Base-by-base conservation (phyloP, 2,888 invertebrate genomes). In the Himalopsyche anomala region DNA sequence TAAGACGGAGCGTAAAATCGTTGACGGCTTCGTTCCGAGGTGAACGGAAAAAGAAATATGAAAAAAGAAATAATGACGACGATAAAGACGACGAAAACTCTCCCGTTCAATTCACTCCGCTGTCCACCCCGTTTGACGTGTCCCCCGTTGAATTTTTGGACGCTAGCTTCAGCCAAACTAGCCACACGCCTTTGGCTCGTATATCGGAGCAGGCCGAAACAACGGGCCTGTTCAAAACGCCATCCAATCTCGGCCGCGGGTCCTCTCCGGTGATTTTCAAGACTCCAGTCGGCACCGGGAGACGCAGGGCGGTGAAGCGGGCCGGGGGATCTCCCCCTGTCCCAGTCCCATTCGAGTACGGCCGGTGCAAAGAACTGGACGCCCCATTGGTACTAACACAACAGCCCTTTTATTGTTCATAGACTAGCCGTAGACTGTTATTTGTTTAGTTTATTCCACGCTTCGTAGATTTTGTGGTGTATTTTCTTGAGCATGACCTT, bases 11-110 rank as follows among this genome's bases (percentile, higher is more conserved):
- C 89, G 93, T 93, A 11, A 93, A 93, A 89, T 93, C 93, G 2
- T 92, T 93, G 88, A 93, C 93, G n/a, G 93, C 93, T 15, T 93
- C 93, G 0, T 93, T 93, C 89, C 91, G 93, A 89, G 93, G 93
- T 88, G 93, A 93, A 90, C 91, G 93, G 54, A 93, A 93, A 89
- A 93, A 93, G 90, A 93, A 93, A 89, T 93, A 93, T 87, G 93
- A 93, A 89, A 93, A 93, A 88, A 90, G 92, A 84, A 92, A 92
- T 88, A 91, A 92, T 12, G 92, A 93, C 88, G 92, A 87, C 80
- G 85, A 87, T 15, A 88, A 93, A 17, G 82, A 89, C 84, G 92
- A 92, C 81, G 92, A 93, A 8, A 74, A 91, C 42, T 40, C 82
- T 19, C 69, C 80, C 19, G 81, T 45, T 17, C 62, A 56, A 62